These are phyloP conservation scores for Miichthys miiuy DNA, from an alignment of 2,797 vertebrate genomes.

Conservation along the genomic window DNA sequence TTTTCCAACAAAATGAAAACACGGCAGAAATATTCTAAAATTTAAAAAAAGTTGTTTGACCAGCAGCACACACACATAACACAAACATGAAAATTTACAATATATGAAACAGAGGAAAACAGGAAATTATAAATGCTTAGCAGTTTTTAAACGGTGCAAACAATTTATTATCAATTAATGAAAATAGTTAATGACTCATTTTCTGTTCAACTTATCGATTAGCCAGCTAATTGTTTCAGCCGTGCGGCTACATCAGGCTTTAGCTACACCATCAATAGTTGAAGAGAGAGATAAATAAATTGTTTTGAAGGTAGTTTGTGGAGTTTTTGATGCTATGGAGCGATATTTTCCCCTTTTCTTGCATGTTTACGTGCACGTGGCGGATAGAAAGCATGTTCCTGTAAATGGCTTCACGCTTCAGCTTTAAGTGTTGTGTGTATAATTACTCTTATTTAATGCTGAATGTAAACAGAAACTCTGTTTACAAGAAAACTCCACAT, in stretches of 20 bases:
- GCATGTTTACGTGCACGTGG: not conserved
- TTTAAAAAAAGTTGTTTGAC: not conserved
- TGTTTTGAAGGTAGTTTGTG: conserved; percentile 1
- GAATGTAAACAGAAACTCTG: conserved; percentile 7
- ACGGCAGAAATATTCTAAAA: no score
- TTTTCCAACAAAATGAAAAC: not conserved
- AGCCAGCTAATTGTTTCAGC: not conserved
- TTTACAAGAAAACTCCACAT: not conserved
- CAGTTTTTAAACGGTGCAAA: not conserved
- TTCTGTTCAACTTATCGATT: not conserved
- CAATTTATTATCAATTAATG: not conserved
- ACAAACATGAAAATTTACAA: not conserved
- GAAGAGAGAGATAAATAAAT: not conserved
- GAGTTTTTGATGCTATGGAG: not conserved
- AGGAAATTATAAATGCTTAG: not conserved
- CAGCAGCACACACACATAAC: not conserved
- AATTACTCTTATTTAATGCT: not conserved
- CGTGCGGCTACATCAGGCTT: no score
- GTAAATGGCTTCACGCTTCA: not conserved
- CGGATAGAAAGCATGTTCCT: not conserved
- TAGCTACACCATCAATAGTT: not conserved
- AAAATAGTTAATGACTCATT: not conserved
- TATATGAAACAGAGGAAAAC: not conserved
- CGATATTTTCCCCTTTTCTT: not conserved
- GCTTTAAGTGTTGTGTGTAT: no score